phyloP scores from a whole-genome alignment of 2,797 vertebrate species.

The Hippopotamyrus pictus region DNA sequence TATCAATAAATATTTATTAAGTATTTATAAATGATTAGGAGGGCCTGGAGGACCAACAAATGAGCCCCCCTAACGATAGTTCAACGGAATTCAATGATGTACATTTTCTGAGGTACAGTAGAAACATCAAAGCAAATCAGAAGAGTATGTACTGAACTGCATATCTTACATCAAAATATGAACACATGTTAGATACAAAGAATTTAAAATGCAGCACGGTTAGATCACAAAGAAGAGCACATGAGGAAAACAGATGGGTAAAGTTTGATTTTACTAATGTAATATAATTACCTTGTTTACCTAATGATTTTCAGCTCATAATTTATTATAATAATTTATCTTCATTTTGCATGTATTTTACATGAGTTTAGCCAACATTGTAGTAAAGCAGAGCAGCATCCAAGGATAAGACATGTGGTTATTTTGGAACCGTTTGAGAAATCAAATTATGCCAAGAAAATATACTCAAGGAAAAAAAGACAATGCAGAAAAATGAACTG shows the following conservation, averaged over 20 bases:
- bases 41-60: background rate
- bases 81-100: background rate
- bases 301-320: background rate
- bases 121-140: background rate
- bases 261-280: conserved; percentile 1
- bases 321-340: background rate
- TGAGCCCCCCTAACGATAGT: background rate
- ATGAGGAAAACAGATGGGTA: conserved; percentile 1
- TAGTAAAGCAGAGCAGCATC: background rate
- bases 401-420: background rate
- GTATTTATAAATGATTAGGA: background rate
- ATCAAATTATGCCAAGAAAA: background rate
- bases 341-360: background rate
- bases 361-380: background rate
- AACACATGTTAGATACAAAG: background rate
- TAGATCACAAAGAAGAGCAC: background rate
- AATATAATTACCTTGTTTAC: background rate
- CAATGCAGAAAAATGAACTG: background rate
- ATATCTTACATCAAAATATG: background rate
- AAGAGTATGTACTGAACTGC: background rate
- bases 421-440: background rate
- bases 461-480: background rate
- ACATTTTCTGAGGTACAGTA: background rate
- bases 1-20: background rate
- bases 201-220: background rate